Conservation (phyloP, 2,113 vertebrate species). For the Melanotaenia duboulayi region DNA sequence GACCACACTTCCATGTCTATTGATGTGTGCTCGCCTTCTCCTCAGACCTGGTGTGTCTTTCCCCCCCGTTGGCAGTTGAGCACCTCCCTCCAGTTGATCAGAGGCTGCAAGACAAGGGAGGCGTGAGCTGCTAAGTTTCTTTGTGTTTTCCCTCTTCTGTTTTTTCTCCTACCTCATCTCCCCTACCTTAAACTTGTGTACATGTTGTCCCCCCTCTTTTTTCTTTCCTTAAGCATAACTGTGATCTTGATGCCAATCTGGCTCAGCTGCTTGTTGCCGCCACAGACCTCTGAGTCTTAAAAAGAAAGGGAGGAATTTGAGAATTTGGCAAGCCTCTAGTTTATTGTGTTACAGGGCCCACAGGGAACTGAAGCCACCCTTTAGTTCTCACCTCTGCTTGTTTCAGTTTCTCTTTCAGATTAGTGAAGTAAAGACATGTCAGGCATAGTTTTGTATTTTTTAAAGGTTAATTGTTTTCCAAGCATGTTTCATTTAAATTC, state of each 20-base stretch:
- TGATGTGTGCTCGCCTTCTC: constrained; percentile 31
- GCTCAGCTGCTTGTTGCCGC: constrained; percentile 43
- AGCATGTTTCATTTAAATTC: not conserved
- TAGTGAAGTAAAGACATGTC: not conserved
- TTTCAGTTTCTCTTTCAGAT: constrained; percentile 9
- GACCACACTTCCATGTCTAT: constrained; percentile 48
- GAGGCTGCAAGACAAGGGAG: constrained; percentile 64
- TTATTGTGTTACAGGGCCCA: constrained; percentile 54
- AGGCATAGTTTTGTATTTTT: not conserved
- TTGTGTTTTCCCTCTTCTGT: constrained; percentile 27
- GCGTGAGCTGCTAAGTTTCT: constrained; percentile 41
- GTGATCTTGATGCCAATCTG: constrained; percentile 42
- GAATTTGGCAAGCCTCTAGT: constrained; percentile 72
- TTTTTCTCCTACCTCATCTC: constrained; percentile 21
- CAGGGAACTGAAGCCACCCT: constrained; percentile 35
- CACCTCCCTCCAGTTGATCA: constrained; percentile 63
- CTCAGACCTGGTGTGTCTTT: constrained; percentile 38
- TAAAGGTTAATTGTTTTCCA: not conserved
- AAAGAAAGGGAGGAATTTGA: constrained; percentile 79
- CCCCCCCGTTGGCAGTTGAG: constrained; percentile 40
- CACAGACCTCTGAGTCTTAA: constrained; percentile 35
- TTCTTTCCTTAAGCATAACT: constrained; percentile 21
- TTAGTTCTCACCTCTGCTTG: constrained; percentile 53
- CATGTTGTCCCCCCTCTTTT: not conserved
- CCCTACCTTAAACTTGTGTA: constrained; percentile 40